Percentiles rank a stretch among this genome's conserved stretches.
phyloP scores from a whole-genome alignment of 2,888 invertebrate species.

The Andrena camellia region DNA sequence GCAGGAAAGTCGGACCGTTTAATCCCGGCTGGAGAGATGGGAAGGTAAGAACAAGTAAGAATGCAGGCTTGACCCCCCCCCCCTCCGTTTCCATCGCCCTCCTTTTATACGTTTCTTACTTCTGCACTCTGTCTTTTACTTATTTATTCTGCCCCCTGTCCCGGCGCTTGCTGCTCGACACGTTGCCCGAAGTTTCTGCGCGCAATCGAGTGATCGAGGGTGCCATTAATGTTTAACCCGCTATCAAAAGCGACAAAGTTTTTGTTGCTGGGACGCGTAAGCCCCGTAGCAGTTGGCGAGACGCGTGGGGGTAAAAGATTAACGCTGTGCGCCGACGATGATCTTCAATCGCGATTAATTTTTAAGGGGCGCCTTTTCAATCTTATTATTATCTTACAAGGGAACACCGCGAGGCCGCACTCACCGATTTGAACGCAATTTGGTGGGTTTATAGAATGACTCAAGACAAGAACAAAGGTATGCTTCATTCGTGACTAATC shows the following conservation, averaged over 20 bases:
- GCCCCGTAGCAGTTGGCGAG: background rate
- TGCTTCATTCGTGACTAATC: too few species aligned
- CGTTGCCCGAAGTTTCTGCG: background rate
- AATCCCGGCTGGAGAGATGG: conserved; percentile 27
- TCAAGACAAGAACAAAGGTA: too few species aligned
- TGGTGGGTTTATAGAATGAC: too few species aligned
- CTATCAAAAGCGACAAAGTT: conserved; percentile 25
- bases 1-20: conserved; percentile 52
- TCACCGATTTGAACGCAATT: too few species aligned
- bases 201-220: conserved; percentile 25
- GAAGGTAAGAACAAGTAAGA: background rate
- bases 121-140: background rate
- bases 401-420: background rate
- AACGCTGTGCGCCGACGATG: conserved; percentile 10
- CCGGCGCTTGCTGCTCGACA: background rate
- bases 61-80: background rate
- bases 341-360: conserved; percentile 1
- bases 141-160: background rate
- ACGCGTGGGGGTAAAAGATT: conserved; percentile 31
- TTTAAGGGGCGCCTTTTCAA: background rate
- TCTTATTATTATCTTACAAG: background rate
- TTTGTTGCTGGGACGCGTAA: conserved; percentile 18
- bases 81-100: background rate
- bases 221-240: conserved; percentile 5
- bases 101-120: background rate